Evolutionary conservation across 2,888 invertebrate genomes (phyloP), one percentile per base, ranked within the genome.

Genomic region (Rapana venosa): DNA sequence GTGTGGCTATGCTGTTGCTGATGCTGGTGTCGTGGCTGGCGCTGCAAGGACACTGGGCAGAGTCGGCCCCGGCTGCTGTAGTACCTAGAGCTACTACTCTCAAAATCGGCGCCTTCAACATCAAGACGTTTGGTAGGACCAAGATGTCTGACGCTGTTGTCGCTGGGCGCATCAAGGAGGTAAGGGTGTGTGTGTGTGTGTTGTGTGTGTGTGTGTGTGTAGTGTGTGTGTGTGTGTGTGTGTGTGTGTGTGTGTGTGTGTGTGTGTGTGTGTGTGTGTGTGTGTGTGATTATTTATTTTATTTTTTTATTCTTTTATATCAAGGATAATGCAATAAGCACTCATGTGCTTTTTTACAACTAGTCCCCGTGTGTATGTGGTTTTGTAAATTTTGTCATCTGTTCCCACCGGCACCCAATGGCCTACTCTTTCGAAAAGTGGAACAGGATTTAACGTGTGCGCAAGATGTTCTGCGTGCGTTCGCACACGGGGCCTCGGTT

Each of bases 61-160:
- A 83, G 26, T 22, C 47, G 11, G 81, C 81, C 6, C 11, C 47
- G 11, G 81, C 81, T 26, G 81, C 81, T 1, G 26, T 83, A 47
- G 47, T 26, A 6, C 22, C n/a, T 17, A 35, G 35, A 13, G 87
- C 74, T 70, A 74, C 84, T 17, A 66, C 89, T 35, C 86, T 92
- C 15, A 88, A 87, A 58, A 88, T 93, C 11, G 90, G 92, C 17
- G 94, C 94, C 30, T 94, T 94, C 92, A 94, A 94, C 90, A 93
- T 94, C 70, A 93, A 93, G 90, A 92, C 92, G 30, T 94, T 94
- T 88, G 94, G 94, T 1, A 90, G 77, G 36, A 36, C 91, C 17
- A 94, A 94, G 87, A 93, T 94, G 93, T 91, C 91, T n/a, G 92
- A 94, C 17, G 91, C 92, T 5, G 90, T 91, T 15, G 90, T 93